Percentiles rank a stretch among this genome's conserved stretches.
These are phyloP conservation scores for Coregonus ussuriensis DNA, from an alignment of 2,797 vertebrate species.

Conservation along the genomic window DNA sequence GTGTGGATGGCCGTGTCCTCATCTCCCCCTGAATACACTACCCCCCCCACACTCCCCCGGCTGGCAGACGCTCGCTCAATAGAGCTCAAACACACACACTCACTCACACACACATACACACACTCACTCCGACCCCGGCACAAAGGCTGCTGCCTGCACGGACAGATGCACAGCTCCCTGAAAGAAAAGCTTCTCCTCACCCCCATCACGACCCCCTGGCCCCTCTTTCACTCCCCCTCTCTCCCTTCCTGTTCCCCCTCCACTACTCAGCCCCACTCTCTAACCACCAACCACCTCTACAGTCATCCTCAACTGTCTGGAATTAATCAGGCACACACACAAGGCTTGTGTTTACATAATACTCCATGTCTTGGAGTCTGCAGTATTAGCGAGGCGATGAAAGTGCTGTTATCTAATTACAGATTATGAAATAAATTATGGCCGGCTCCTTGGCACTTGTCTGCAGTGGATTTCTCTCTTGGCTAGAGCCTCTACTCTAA, in stretches of 20 bases:
- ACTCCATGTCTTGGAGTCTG: constrained; percentile 29
- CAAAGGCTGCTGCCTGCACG: constrained; percentile 49
- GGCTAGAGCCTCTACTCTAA: background rate
- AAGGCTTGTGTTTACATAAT: constrained; percentile 1
- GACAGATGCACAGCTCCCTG: constrained; percentile 51
- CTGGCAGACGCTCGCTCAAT: background rate
- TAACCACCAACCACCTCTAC: background rate
- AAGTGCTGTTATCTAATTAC: constrained; percentile 49
- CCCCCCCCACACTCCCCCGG: background rate
- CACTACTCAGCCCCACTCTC: constrained; percentile 15
- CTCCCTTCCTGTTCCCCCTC: constrained; percentile 25
- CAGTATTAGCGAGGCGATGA: constrained; percentile 40
- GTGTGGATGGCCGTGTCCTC: constrained; percentile 19
- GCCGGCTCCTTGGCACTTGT: constrained; percentile 22
- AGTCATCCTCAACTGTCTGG: constrained; percentile 4
- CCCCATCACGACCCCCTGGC: background rate
- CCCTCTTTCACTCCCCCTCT: constrained; percentile 2
- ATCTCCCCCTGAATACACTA: constrained; percentile 2
- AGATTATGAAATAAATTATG: constrained; percentile 37
- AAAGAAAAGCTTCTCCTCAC: constrained; percentile 34
- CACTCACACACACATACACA: background rate
- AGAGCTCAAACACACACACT: constrained; percentile 13
- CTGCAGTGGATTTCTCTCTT: constrained; percentile 25
- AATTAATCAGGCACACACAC: constrained; percentile 4
- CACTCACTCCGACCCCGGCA: constrained; percentile 39